Conservation (phyloP, 1,140 invertebrate genomes). For the Meloidogyne exigua region DNA sequence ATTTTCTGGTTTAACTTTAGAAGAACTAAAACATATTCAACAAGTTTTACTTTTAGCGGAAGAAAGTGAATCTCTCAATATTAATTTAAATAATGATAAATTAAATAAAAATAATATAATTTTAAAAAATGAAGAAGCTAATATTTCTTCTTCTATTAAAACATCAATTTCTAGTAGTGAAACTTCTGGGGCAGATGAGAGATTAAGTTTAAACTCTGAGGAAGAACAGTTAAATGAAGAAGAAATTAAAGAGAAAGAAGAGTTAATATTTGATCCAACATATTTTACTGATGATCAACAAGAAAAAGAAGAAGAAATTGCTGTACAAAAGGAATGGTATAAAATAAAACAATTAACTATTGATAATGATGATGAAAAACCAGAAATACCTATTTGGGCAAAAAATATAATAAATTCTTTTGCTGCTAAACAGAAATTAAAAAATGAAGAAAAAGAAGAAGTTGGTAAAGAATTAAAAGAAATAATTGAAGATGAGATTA, state of each 20-base stretch:
- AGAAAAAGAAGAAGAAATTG: background rate
- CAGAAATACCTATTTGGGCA: slow-evolving; percentile 1
- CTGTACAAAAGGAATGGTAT: background rate
- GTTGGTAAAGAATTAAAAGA: background rate
- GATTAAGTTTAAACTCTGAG: background rate
- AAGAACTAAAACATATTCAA: slow-evolving; percentile 41
- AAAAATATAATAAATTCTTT: background rate
- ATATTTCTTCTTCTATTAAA: background rate
- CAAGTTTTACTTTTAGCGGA: slow-evolving; percentile 36
- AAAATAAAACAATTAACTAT: slow-evolving; percentile 1
- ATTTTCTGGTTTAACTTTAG: slow-evolving; percentile 14
- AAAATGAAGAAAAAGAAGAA: background rate
- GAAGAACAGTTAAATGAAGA: background rate
- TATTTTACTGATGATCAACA: background rate
- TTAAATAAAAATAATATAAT: too few relatives aligned
- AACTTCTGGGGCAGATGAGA: background rate
- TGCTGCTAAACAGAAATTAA: background rate
- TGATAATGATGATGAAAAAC: background rate
- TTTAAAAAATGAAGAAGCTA: too few relatives aligned
- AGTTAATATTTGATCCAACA: background rate
- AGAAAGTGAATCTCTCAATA: background rate
- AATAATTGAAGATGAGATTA: background rate
- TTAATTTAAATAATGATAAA: background rate
- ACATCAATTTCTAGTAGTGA: background rate
- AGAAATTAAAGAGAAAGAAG: background rate